phyloP scores from a whole-genome alignment of 2,113 vertebrate species.

The Sapajus apella region DNA sequence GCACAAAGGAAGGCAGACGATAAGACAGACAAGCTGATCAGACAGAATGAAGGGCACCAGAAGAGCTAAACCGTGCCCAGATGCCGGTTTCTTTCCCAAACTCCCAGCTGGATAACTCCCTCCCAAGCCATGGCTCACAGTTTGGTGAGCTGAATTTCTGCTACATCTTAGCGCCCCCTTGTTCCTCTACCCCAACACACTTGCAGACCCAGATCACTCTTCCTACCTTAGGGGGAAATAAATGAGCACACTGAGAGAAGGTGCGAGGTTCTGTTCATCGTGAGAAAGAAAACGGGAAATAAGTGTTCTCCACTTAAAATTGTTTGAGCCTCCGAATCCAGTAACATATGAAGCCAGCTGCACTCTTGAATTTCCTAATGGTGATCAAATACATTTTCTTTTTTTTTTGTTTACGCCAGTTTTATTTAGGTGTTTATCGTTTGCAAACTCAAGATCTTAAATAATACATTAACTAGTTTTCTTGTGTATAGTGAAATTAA shows the following conservation, averaged over 20 bases:
- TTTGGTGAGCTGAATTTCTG: neutral
- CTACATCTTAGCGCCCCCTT: neutral
- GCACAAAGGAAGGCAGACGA: neutral
- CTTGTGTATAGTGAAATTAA: conserved; percentile 23
- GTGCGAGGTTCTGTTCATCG: neutral
- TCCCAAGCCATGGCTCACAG: neutral
- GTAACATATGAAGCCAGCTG: neutral
- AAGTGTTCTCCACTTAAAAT: neutral
- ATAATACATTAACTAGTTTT: neutral
- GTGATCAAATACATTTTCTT: neutral
- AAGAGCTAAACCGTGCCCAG: neutral
- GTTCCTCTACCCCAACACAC: no score
- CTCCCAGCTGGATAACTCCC: neutral
- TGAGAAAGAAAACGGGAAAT: neutral
- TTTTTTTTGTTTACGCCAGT: neutral
- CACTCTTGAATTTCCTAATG: neutral
- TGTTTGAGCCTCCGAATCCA: neutral
- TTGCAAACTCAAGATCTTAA: neutral
- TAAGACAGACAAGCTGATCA: neutral
- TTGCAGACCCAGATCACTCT: neutral
- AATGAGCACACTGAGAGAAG: neutral
- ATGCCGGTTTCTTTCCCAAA: neutral
- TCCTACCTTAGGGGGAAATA: neutral
- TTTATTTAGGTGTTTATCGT: neutral
- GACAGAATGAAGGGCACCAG: neutral